A percentile compares a stretch with the other conserved stretches of the same genome.
These are phyloP conservation scores for Xiphophorus maculatus DNA, from an alignment of 2,113 vertebrate species.

Conservation along the genomic window DNA sequence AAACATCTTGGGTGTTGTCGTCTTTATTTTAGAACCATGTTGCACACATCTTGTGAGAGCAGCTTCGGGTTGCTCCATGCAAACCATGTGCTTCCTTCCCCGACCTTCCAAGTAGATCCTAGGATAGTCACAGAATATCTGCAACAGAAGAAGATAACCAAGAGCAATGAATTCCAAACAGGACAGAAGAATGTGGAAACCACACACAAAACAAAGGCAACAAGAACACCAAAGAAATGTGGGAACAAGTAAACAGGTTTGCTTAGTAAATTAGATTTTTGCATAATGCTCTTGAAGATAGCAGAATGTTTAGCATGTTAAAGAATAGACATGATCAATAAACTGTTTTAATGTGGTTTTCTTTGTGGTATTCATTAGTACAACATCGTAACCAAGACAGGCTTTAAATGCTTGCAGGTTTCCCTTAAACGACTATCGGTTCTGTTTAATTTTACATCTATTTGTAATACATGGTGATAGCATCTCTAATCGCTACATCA, in stretches of 20 bases:
- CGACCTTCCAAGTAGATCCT: constrained; percentile 4
- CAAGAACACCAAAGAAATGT: constrained; percentile 39
- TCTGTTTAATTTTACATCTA: constrained; percentile 1
- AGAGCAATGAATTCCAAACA: constrained; percentile 52
- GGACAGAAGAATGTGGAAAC: constrained; percentile 33
- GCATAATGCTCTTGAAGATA: constrained; percentile 36
- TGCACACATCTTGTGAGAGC: constrained; percentile 25
- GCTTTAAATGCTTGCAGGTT: constrained; percentile 23
- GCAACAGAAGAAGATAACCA: constrained; percentile 35
- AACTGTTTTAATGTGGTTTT: constrained; percentile 33
- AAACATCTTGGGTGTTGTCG: constrained; percentile 19
- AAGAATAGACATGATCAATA: constrained; percentile 23
- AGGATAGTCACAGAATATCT: constrained; percentile 28
- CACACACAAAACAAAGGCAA: constrained; percentile 9
- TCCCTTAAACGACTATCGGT: neutral
- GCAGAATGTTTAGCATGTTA: constrained; percentile 22
- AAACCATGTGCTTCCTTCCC: constrained; percentile 13
- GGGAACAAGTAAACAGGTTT: constrained; percentile 34
- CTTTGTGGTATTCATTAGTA: constrained; percentile 12
- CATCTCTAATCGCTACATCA: constrained; percentile 13
- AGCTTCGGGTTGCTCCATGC: constrained; percentile 9
- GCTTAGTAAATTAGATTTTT: constrained; percentile 17
- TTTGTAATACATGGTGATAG: constrained; percentile 9
- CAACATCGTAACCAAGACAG: constrained; percentile 31
- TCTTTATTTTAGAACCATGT: constrained; percentile 28